phyloP scores from a whole-genome alignment of 2,113 vertebrate genomes.

The western clawed frog (Xenopus tropicalis) region UCB_Xtro_10.0 CM004448.2:82905001-82905500 shows the following conservation, averaged over 20 bases:
- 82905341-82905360: constrained; percentile 68
- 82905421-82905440: constrained; percentile 72
- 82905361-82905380: constrained; percentile 69
- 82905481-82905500: constrained; percentile 78
- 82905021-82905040: constrained; percentile 5
- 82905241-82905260: constrained; percentile 75
- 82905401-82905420: constrained; percentile 67
- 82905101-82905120: constrained; percentile 65
- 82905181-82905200: constrained; percentile 65
- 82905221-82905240: constrained; percentile 69
- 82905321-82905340: constrained; percentile 73
- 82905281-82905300: constrained; percentile 68
- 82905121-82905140: constrained; percentile 73
- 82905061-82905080: constrained; percentile 13
- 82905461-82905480: constrained; percentile 78
- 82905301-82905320: constrained; percentile 71
- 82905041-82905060: not conserved
- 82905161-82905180: constrained; percentile 70
- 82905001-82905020: constrained; percentile 1
- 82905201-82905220: constrained; percentile 72
- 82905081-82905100: constrained; percentile 10
- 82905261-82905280: constrained; percentile 74
- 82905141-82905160: constrained; percentile 74
- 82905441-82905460: constrained; percentile 75
- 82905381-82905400: constrained; percentile 74